These are phyloP conservation scores for Orius laevigatus DNA, from an alignment of 1,140 invertebrate genomes.

Conservation along the genomic window DNA sequence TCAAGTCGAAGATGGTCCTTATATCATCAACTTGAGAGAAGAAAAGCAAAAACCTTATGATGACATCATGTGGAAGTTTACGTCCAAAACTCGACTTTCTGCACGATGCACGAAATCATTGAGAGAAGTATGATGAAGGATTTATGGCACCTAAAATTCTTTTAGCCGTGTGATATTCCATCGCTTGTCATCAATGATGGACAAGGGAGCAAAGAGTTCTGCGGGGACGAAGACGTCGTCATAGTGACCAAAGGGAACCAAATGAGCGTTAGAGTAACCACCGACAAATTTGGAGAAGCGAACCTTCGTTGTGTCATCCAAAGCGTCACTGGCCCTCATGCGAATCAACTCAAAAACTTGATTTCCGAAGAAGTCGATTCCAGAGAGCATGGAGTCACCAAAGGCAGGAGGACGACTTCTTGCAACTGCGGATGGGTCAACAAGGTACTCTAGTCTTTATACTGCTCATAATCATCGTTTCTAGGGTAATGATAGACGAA, in stretches of 20 bases:
- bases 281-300: not conserved
- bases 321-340: not conserved
- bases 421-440: constrained; percentile 6
- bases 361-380: not conserved
- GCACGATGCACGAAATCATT: too few species aligned
- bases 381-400: constrained; percentile 1
- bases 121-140: too few species aligned
- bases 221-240: not conserved
- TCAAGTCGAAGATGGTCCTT: too few species aligned
- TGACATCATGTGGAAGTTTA: too few species aligned
- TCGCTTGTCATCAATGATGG: not conserved
- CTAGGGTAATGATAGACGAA: not conserved
- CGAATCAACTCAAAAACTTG: not conserved
- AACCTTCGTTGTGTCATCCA: not conserved
- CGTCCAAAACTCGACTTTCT: too few species aligned
- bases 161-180: too few species aligned
- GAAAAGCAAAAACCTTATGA: too few species aligned
- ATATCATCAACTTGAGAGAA: too few species aligned
- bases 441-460: not conserved
- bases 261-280: not conserved
- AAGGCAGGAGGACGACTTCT: not conserved
- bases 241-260: not conserved
- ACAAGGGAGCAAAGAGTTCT: not conserved
- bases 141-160: too few species aligned
- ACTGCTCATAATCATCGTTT: not conserved